These are phyloP conservation scores for Sarcophaga subvicina DNA, from an alignment of 2,888 invertebrate species.

Conservation along the genomic window DNA sequence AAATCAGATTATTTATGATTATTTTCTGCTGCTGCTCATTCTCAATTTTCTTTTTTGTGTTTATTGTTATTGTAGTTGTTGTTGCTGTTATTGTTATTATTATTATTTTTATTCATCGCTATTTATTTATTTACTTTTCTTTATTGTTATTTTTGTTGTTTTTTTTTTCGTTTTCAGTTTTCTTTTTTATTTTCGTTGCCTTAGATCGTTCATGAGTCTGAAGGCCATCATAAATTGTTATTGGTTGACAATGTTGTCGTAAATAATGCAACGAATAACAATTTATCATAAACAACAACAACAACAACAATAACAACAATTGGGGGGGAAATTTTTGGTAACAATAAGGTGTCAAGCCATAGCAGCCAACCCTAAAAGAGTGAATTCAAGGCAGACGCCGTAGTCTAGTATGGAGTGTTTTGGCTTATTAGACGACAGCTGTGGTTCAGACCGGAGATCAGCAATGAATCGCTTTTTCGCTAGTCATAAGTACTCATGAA, in stretches of 20 bases:
- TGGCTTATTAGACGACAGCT: too few relatives aligned
- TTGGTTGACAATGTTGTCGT: constrained; percentile 58
- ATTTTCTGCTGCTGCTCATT: background rate
- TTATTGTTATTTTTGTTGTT: background rate
- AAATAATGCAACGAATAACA: constrained; percentile 60
- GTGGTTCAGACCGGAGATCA: too few relatives aligned
- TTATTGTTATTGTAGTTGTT: too few relatives aligned
- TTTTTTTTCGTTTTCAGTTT: background rate
- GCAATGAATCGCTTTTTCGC: too few relatives aligned
- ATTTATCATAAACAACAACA: constrained; percentile 53
- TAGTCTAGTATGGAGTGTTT: too few relatives aligned
- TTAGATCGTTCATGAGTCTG: constrained; percentile 16
- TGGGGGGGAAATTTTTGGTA: background rate
- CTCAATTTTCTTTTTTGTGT: too few relatives aligned
- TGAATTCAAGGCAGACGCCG: background rate
- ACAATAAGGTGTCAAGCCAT: background rate
- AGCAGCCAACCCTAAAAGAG: background rate
- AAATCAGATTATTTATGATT: background rate
- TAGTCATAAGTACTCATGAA: too few relatives aligned
- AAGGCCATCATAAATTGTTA: constrained; percentile 63
- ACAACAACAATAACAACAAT: background rate
- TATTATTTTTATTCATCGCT: background rate
- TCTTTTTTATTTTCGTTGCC: background rate
- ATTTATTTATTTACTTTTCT: background rate
- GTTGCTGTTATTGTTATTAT: too few relatives aligned